Conservation (phyloP, 2,113 vertebrate species). For the Ibidorhyncha struthersii region DNA sequence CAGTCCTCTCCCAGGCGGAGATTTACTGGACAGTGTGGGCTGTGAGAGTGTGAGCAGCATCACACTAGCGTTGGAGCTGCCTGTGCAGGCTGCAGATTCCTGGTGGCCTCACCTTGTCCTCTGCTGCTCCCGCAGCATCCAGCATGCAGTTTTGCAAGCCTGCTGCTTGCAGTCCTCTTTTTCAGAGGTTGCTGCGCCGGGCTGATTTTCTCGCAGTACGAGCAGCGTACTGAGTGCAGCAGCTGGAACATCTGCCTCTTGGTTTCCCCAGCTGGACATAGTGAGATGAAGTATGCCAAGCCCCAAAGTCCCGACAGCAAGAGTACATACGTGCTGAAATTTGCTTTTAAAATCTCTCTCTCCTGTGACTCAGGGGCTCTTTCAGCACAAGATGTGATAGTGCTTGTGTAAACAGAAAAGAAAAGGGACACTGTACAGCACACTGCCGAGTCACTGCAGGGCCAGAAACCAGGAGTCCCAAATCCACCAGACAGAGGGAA, state of each 20-base stretch:
- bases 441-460: background rate
- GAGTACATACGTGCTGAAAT: background rate
- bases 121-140: background rate
- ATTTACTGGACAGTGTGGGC: rapidly evolving
- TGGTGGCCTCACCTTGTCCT: background rate
- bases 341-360: background rate
- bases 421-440: background rate
- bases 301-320: background rate
- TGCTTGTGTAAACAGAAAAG: background rate
- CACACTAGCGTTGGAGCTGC: rapidly evolving
- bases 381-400: background rate
- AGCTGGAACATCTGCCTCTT: background rate
- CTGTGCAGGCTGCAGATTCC: background rate
- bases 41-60: background rate
- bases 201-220: background rate
- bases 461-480: background rate
- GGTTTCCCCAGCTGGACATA: background rate
- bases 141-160: background rate
- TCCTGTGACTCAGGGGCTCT: background rate
- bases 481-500: background rate
- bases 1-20: background rate
- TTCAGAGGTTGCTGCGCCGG: no score
- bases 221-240: background rate
- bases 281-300: rapidly evolving
- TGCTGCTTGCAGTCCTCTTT: background rate